A percentile compares a stretch with the other conserved stretches of the same genome.
Evolutionary conservation across 2,797 vertebrate genomes (phyloP).

Genomic region (Peromyscus attwateri): DNA sequence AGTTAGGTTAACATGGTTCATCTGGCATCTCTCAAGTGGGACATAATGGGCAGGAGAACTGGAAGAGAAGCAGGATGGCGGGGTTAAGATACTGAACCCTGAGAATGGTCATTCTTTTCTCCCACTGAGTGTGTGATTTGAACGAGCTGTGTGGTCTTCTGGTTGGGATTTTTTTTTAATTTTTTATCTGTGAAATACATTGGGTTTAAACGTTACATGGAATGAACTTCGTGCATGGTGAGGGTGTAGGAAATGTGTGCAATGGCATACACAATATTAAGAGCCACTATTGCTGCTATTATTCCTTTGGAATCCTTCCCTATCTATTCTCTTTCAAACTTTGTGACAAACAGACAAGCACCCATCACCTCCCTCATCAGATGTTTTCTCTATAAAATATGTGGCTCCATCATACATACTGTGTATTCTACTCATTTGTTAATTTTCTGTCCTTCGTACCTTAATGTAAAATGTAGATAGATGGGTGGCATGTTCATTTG

Average conservation of each 20-base stretch:
- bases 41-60: not conserved
- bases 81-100: not conserved
- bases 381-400: not conserved
- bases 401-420: not conserved
- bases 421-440: not conserved
- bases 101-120: not conserved
- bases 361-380: not conserved
- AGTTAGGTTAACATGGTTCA: not conserved
- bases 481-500: not conserved
- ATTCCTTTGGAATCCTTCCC: not conserved
- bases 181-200: not conserved
- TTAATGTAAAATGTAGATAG: not conserved
- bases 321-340: not conserved
- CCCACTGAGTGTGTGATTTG: not conserved
- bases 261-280: not conserved
- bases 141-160: not conserved
- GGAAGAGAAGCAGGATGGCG: not conserved
- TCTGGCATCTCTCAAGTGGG: not conserved
- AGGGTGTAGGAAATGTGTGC: not conserved
- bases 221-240: not conserved
- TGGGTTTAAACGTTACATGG: not conserved
- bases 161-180: not conserved
- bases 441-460: not conserved
- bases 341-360: not conserved
- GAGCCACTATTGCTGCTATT: not conserved